Percentiles rank a stretch among this genome's conserved stretches.
phyloP scores from a whole-genome alignment of 2,113 vertebrate species.

The Mystacornis crossleyi region DNA sequence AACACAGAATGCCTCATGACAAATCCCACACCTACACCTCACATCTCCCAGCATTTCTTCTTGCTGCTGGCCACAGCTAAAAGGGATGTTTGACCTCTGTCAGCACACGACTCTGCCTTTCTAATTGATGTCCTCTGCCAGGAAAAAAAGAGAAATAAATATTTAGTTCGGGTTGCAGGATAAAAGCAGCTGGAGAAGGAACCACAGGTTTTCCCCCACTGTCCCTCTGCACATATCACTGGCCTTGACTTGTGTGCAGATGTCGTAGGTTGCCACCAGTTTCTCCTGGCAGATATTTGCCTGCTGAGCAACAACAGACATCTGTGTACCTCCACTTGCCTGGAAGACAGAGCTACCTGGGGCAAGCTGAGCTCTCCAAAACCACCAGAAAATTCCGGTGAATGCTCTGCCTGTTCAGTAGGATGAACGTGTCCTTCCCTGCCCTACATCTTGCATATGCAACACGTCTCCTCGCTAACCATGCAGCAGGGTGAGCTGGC shows the following conservation, averaged over 20 bases:
- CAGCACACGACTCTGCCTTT: not conserved
- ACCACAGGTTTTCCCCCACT: not conserved
- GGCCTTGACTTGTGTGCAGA: not conserved
- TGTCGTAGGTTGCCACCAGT: not conserved
- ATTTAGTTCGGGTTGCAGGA: not conserved
- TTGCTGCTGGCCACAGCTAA: not conserved
- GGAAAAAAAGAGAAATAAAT: not conserved
- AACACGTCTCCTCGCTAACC: not conserved
- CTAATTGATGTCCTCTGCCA: not conserved
- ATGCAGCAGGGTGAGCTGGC: not conserved
- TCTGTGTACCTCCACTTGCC: not conserved
- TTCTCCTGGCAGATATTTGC: not conserved
- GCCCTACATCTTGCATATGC: not conserved
- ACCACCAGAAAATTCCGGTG: not conserved
- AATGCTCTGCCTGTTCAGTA: not conserved
- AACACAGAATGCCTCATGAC: not conserved
- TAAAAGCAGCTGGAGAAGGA: not conserved
- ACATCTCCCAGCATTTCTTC: not conserved
- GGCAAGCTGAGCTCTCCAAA: not conserved
- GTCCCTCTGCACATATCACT: not conserved
- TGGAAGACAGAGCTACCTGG: not conserved
- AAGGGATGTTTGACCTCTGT: not conserved
- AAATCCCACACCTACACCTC: not conserved
- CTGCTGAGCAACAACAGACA: not conserved
- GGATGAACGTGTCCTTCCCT: not conserved